Conservation (phyloP, 2,888 invertebrate species). For the Hipparchia sbordonii region DNA sequence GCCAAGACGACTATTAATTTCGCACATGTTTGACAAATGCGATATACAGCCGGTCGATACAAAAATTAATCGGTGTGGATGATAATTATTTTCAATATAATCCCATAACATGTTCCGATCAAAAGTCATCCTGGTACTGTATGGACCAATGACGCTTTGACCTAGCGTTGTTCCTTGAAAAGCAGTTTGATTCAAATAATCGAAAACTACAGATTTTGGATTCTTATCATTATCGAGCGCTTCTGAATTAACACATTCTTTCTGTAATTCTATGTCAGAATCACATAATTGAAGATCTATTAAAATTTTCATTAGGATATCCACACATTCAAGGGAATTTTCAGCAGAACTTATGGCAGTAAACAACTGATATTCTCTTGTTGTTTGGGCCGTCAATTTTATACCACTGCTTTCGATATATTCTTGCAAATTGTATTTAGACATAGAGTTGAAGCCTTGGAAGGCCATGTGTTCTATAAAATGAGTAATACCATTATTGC, state of each 20-base stretch:
- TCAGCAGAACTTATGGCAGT: slow-evolving; percentile 47
- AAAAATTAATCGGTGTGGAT: slow-evolving; percentile 85
- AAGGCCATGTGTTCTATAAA: slow-evolving; percentile 68
- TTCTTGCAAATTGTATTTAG: slow-evolving; percentile 45
- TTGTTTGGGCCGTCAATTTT: slow-evolving; percentile 54
- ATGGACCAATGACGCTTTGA: slow-evolving; percentile 83
- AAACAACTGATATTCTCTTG: slow-evolving; percentile 61
- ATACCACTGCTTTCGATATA: slow-evolving; percentile 45
- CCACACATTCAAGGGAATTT: slow-evolving; percentile 42
- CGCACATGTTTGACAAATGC: slow-evolving; percentile 61
- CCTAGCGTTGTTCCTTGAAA: slow-evolving; percentile 75
- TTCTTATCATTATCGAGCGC: slow-evolving; percentile 61
- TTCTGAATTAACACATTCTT: slow-evolving; percentile 56
- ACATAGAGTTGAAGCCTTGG: slow-evolving; percentile 53
- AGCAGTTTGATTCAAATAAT: slow-evolving; percentile 75
- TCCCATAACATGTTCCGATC: slow-evolving; percentile 57
- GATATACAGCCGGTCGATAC: slow-evolving; percentile 87
- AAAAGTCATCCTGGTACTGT: slow-evolving; percentile 84
- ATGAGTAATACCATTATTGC: slow-evolving; percentile 64
- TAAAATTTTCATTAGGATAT: slow-evolving; percentile 51
- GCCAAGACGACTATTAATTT: slow-evolving; percentile 14
- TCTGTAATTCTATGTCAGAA: slow-evolving; percentile 54
- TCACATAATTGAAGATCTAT: slow-evolving; percentile 50
- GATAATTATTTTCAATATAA: slow-evolving; percentile 56
- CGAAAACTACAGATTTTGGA: slow-evolving; percentile 62